Evolutionary conservation across 2,113 vertebrate species (phyloP).

Genomic region (Phalacrocorax pelagicus): DNA sequence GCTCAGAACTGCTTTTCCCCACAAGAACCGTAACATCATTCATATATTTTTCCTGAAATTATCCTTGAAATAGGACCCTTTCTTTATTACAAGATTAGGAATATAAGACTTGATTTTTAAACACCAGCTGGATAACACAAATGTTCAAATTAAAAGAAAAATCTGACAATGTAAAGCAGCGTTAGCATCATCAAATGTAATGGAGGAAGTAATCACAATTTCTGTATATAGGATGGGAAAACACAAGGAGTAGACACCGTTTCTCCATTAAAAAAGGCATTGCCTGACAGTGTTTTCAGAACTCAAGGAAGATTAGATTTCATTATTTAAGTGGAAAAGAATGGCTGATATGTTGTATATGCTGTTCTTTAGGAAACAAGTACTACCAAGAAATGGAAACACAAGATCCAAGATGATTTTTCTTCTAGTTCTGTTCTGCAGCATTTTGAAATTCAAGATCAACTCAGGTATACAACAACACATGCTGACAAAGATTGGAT

Average conservation of each 20-base stretch:
- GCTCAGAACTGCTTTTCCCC: background rate
- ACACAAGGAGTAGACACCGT: background rate
- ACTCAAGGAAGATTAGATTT: background rate
- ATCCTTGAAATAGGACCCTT: background rate
- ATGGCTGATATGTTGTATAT: background rate
- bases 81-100: background rate
- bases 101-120: background rate
- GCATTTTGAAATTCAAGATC: background rate
- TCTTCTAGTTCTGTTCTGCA: background rate
- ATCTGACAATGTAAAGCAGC: background rate
- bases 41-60: background rate
- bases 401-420: background rate
- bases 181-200: accelerated
- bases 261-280: background rate
- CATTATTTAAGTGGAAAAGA: background rate
- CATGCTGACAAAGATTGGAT: background rate
- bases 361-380: background rate
- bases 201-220: background rate
- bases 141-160: background rate
- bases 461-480: background rate
- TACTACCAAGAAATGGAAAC: background rate
- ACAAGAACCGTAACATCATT: background rate
- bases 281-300: background rate
- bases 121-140: background rate
- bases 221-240: background rate